phyloP scores from a whole-genome alignment of 2,113 vertebrate genomes.

The Xiphophorus couchianus region DNA sequence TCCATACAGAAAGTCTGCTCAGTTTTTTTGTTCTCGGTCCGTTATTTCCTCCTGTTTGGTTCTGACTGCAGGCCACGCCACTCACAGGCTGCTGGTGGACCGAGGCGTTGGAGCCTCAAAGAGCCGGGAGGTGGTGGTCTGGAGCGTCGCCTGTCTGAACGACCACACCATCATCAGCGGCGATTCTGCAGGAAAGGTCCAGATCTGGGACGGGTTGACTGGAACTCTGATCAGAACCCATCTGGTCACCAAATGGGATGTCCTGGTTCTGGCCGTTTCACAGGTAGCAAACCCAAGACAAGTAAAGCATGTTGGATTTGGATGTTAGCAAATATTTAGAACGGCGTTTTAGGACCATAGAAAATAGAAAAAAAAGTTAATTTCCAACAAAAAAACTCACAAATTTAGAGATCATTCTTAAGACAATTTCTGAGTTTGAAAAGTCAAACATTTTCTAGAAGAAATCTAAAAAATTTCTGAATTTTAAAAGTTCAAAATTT shows the following conservation, averaged over 20 bases:
- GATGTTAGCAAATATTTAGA: not conserved
- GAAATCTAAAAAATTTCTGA: no score
- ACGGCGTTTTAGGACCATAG: no score
- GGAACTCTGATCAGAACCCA: constrained; percentile 87
- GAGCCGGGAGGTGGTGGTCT: constrained; percentile 85
- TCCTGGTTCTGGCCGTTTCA: constrained; percentile 82
- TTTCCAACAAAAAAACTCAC: no score
- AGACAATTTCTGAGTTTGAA: no score
- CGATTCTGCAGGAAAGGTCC: constrained; percentile 91
- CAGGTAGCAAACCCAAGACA: constrained; percentile 50
- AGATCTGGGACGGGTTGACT: constrained; percentile 89
- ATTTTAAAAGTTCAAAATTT: no score
- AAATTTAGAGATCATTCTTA: no score
- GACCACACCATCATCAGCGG: constrained; percentile 85
- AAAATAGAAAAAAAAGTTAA: no score
- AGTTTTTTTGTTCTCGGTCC: not conserved
- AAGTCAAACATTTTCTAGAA: no score
- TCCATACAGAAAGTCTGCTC: not conserved
- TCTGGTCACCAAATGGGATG: constrained; percentile 83
- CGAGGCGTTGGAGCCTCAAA: constrained; percentile 63
- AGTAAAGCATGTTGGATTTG: not conserved
- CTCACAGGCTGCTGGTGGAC: constrained; percentile 86
- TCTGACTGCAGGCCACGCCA: constrained; percentile 77
- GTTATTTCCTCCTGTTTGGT: not conserved
- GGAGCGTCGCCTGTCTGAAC: constrained; percentile 88